A percentile compares a stretch with the other conserved stretches of the same genome.
phyloP scores from a whole-genome alignment of 2,113 vertebrate genomes.

The Forbesichthys papilliferus region DNA sequence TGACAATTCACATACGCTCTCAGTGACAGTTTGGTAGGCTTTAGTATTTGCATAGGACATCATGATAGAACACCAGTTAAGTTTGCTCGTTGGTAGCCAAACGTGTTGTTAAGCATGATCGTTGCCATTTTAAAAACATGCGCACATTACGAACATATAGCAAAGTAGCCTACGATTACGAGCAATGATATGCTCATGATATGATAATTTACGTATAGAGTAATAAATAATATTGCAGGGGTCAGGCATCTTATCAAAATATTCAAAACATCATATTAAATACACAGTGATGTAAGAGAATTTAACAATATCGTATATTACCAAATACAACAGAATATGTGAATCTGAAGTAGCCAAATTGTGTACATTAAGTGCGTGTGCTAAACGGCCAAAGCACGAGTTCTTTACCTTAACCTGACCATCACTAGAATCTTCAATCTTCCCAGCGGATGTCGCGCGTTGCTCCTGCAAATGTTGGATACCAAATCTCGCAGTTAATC shows the following conservation, averaged over 20 bases:
- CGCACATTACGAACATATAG: neutral
- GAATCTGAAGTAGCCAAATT: too few relatives aligned
- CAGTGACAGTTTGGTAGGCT: too few relatives aligned
- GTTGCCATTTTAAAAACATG: neutral
- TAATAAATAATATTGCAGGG: too few relatives aligned
- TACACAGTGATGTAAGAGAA: slow-evolving; percentile 22
- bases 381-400: slow-evolving; percentile 11
- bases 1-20: too few relatives aligned
- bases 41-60: too few relatives aligned
- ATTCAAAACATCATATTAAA: neutral
- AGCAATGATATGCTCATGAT: too few relatives aligned
- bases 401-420: slow-evolving; percentile 65
- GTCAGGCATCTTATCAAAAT: neutral
- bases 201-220: too few relatives aligned
- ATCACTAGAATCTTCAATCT: slow-evolving; percentile 16
- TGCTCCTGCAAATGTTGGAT: slow-evolving; percentile 50
- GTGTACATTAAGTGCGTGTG: neutral
- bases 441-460: slow-evolving; percentile 70
- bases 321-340: too few relatives aligned
- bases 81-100: too few relatives aligned
- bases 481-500: slow-evolving; percentile 70
- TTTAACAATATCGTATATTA: slow-evolving; percentile 34
- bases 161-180: neutral
- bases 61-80: too few relatives aligned
- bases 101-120: slow-evolving; percentile 18